Evolutionary conservation across 2,888 invertebrate species (phyloP).

Genomic region (Erannis defoliaria): DNA sequence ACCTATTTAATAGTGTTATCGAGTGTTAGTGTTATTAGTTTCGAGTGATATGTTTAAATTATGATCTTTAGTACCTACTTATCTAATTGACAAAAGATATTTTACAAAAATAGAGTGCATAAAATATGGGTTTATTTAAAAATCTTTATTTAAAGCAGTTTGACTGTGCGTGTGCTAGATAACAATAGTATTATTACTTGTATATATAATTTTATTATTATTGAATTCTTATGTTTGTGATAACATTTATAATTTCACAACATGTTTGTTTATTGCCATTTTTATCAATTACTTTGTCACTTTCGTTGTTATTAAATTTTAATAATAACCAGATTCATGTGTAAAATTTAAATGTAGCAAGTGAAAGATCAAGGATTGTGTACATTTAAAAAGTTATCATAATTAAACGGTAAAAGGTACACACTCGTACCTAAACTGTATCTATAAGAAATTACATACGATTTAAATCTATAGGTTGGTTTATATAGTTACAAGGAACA

Average conservation of each 20-base stretch:
- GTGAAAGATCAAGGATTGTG: background rate
- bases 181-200: slow-evolving; percentile 2
- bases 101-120: slow-evolving; percentile 61
- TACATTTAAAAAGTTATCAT: background rate
- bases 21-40: too few species aligned
- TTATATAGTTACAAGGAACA: slow-evolving; percentile 6
- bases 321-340: too few species aligned
- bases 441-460: background rate
- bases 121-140: slow-evolving; percentile 22
- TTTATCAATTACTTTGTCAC: background rate
- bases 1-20: background rate
- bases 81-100: slow-evolving; percentile 64
- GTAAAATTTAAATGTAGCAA: background rate
- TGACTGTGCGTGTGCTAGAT: slow-evolving; percentile 30
- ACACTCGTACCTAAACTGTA: background rate
- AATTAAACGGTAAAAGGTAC: too few species aligned
- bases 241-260: background rate
- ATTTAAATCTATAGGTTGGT: background rate
- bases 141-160: slow-evolving; percentile 26
- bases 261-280: background rate
- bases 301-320: too few species aligned
- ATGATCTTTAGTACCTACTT: slow-evolving; percentile 49
- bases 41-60: slow-evolving; percentile 64
- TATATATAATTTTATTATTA: background rate
- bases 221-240: background rate